Percentiles rank a stretch among this genome's conserved stretches.
These are phyloP conservation scores for Dicaeum eximium DNA, from an alignment of 2,113 vertebrate genomes.

Conservation along the genomic window DNA sequence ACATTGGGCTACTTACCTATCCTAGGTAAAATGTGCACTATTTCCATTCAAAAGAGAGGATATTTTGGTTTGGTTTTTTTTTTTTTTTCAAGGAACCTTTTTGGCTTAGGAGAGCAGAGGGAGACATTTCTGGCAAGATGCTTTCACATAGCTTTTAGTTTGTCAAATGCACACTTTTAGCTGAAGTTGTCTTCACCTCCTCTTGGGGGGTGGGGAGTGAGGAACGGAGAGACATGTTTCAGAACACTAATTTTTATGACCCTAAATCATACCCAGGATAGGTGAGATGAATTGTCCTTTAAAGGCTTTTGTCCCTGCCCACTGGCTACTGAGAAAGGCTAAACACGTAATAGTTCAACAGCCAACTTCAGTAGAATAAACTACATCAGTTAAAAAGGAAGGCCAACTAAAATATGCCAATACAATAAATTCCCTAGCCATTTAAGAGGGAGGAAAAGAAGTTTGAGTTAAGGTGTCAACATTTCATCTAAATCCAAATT, in stretches of 20 bases:
- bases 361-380: neutral
- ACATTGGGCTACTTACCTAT: neutral
- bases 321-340: neutral
- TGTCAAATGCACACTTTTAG: neutral
- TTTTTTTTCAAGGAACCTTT: neutral
- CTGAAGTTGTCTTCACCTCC: neutral
- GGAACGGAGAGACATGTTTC: neutral
- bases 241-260: neutral
- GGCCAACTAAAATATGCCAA: neutral
- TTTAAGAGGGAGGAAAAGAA: neutral
- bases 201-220: rapidly evolving
- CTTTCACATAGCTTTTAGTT: neutral
- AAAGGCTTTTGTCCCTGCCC: neutral
- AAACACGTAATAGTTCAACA: neutral
- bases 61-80: rapidly evolving
- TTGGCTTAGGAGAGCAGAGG: neutral
- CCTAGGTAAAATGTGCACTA: neutral
- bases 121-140: neutral
- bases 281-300: neutral
- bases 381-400: neutral
- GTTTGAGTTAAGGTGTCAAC: neutral
- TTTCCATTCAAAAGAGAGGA: neutral
- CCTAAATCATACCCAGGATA: neutral
- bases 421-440: neutral
- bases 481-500: neutral